phyloP scores from a whole-genome alignment of 2,888 invertebrate species.

The Protodeltote pygarga region DNA sequence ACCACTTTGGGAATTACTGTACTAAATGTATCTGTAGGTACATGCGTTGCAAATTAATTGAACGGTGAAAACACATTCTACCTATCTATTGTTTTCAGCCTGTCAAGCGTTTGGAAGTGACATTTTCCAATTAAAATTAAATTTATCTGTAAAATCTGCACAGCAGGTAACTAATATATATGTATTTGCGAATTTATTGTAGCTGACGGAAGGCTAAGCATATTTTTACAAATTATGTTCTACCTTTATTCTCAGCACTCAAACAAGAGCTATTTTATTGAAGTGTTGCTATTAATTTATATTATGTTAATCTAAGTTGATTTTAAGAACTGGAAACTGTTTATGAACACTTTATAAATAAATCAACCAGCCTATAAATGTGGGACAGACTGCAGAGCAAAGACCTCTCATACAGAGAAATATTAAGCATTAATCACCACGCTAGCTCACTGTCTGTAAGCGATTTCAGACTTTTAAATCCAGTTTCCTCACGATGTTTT shows the following conservation, averaged over 20 bases:
- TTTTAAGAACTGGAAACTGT: too few relatives aligned
- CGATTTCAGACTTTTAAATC: too few relatives aligned
- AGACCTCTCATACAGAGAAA: too few relatives aligned
- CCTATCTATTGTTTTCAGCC: constrained; percentile 30
- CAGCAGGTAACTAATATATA: constrained; percentile 10
- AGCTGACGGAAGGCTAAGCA: constrained; percentile 31
- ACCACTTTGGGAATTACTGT: not conserved
- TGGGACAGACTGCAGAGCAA: too few relatives aligned
- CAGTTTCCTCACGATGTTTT: too few relatives aligned
- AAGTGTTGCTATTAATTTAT: constrained; percentile 27
- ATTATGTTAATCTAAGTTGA: constrained; percentile 27
- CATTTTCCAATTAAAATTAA: constrained; percentile 44
- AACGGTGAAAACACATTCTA: constrained; percentile 10
- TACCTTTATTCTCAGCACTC: constrained; percentile 34
- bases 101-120: constrained; percentile 37
- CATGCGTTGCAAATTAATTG: constrained; percentile 36
- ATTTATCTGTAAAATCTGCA: constrained; percentile 40
- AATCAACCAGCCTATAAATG: too few relatives aligned
- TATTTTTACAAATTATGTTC: constrained; percentile 35
- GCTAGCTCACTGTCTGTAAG: too few relatives aligned
- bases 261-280: constrained; percentile 27
- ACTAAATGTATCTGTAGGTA: not conserved
- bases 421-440: too few relatives aligned
- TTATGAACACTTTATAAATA: too few relatives aligned
- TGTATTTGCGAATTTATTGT: constrained; percentile 37